These are phyloP conservation scores for Caenorhabditis drosophilae DNA, from an alignment of 2,888 invertebrate genomes.

Conservation along the genomic window DNA sequence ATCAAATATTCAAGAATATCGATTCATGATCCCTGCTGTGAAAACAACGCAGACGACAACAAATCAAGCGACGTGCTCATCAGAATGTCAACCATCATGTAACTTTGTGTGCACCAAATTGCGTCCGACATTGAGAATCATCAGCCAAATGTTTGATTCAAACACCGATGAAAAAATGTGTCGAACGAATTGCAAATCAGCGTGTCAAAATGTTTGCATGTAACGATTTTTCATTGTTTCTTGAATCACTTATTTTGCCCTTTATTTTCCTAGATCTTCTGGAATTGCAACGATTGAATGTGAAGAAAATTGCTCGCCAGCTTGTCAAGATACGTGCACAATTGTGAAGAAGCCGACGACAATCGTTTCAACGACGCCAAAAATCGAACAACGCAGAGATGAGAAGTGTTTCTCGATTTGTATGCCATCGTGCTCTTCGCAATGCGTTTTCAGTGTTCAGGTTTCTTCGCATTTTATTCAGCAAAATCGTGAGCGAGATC, in stretches of 20 bases:
- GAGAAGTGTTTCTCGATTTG: conserved; percentile 36
- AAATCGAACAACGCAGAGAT: neutral
- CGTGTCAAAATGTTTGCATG: conserved; percentile 30
- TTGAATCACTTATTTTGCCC: neutral
- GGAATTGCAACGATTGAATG: conserved; percentile 40
- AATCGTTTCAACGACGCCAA: conserved; percentile 5
- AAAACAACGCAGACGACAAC: conserved; percentile 7
- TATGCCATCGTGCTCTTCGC: conserved; percentile 39
- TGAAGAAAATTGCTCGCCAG: conserved; percentile 40
- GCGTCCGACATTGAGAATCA: conserved; percentile 28
- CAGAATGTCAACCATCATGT: conserved; percentile 33
- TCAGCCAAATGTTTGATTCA: conserved; percentile 36
- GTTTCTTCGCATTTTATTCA: conserved; percentile 1
- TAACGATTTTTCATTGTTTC: conserved; percentile 7
- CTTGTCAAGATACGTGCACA: conserved; percentile 46
- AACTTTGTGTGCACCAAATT: conserved; percentile 36
- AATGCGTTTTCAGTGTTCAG: conserved; percentile 43
- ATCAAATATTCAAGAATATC: conserved; percentile 36
- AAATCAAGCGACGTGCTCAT: conserved; percentile 13
- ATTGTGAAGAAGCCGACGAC: conserved; percentile 37
- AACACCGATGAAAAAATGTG: conserved; percentile 29
- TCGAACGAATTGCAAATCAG: conserved; percentile 15
- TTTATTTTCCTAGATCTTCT: conserved; percentile 28
- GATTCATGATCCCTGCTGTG: conserved; percentile 40
- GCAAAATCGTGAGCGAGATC: neutral